These are phyloP conservation scores for Pelusios castaneus DNA, from an alignment of 2,113 vertebrate genomes.

Conservation along the genomic window DNA sequence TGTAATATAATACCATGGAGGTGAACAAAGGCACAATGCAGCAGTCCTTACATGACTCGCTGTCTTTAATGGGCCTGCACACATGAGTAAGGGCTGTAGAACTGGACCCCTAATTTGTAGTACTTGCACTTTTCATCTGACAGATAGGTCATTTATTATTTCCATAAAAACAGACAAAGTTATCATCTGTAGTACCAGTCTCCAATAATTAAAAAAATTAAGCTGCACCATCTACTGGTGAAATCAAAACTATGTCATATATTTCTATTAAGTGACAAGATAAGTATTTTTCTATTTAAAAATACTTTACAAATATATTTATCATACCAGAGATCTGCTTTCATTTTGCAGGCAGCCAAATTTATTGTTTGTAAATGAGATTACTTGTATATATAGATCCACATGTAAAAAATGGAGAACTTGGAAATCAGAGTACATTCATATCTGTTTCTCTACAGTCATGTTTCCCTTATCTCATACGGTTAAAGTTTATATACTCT, in stretches of 20 bases:
- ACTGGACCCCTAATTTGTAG: background rate
- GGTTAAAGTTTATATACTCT: background rate
- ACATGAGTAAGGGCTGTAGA: background rate
- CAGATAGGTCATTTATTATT: background rate
- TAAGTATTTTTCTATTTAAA: background rate
- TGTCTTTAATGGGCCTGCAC: background rate
- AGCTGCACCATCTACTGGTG: conserved; percentile 66
- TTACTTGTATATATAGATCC: background rate
- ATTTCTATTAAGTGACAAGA: background rate
- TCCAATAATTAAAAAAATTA: conserved; percentile 1
- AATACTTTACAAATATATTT: background rate
- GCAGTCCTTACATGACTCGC: background rate
- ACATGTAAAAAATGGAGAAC: background rate
- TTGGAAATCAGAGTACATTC: background rate
- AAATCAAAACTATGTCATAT: background rate
- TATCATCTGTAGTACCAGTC: rapidly evolving
- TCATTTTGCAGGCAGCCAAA: background rate
- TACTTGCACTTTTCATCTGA: background rate
- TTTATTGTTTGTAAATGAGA: background rate
- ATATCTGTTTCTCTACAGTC: background rate
- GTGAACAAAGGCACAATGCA: rapidly evolving
- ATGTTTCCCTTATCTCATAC: background rate
- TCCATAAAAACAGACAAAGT: background rate
- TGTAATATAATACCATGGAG: background rate
- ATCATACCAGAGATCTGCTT: background rate